Percentiles rank a stretch among this genome's conserved stretches.
Conservation (phyloP, 2,797 vertebrate genomes). For the Mormyrus proboscirostris region DNA sequence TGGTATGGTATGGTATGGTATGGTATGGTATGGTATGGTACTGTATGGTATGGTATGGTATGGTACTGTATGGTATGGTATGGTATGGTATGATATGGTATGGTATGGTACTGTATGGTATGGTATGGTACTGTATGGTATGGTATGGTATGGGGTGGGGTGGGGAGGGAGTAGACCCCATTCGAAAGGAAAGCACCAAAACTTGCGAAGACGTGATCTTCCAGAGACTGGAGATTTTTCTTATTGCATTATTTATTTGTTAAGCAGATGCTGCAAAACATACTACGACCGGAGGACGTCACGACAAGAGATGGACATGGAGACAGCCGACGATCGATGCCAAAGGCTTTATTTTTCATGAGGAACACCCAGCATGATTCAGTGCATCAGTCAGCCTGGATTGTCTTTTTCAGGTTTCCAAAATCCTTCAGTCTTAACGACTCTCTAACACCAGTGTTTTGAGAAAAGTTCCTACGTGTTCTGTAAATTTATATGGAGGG, state of each 20-base stretch:
- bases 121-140: too few species aligned
- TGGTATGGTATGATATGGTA: too few species aligned
- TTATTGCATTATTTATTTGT: background rate
- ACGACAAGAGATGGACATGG: background rate
- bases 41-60: too few species aligned
- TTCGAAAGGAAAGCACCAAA: too few species aligned
- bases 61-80: too few species aligned
- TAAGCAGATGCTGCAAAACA: background rate
- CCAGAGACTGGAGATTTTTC: background rate
- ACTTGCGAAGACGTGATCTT: background rate
- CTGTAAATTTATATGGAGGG: background rate
- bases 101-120: too few species aligned
- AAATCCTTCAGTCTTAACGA: background rate
- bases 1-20: too few species aligned
- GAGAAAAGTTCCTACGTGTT: conserved; percentile 2
- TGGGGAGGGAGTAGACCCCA: too few species aligned
- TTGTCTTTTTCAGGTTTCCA: background rate
- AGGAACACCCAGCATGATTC: background rate
- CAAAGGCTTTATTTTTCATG: background rate
- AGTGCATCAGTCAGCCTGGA: background rate
- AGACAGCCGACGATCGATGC: background rate
- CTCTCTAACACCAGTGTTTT: background rate
- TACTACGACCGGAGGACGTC: background rate
- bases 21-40: too few species aligned
- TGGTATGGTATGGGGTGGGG: too few species aligned